phyloP scores from a whole-genome alignment of 2,888 invertebrate species.

The Nezara viridula region DNA sequence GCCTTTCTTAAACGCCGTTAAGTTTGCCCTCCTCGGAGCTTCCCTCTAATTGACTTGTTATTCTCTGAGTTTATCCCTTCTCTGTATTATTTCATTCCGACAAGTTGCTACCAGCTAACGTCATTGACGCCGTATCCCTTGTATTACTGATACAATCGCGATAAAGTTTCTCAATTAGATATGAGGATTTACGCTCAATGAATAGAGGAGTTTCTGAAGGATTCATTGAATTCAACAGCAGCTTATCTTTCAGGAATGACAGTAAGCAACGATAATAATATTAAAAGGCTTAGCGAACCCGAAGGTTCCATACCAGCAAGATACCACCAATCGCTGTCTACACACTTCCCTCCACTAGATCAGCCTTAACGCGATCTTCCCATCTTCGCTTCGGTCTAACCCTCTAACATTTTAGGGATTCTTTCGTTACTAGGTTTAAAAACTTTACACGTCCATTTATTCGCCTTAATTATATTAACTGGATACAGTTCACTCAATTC shows the following conservation, averaged over 20 bases:
- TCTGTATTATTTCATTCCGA: neutral
- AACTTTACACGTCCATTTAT: too few species aligned
- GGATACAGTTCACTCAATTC: too few species aligned
- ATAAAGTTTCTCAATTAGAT: neutral
- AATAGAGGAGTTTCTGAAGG: neutral
- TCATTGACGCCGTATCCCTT: neutral
- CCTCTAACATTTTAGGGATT: too few species aligned
- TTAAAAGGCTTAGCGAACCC: too few species aligned
- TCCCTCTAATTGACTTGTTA: neutral
- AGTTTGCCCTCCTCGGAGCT: neutral
- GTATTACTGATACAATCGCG: neutral
- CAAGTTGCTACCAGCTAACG: neutral
- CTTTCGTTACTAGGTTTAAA: too few species aligned
- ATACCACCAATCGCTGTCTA: too few species aligned
- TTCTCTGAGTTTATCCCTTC: neutral
- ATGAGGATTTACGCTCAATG: neutral
- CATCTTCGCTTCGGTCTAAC: too few species aligned
- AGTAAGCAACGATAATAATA: too few species aligned
- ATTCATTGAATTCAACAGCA: neutral
- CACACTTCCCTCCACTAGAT: too few species aligned
- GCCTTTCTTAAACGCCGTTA: neutral
- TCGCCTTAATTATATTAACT: too few species aligned
- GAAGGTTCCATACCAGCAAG: too few species aligned
- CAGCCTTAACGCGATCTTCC: too few species aligned
- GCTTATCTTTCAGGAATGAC: neutral